Base-by-base conservation (phyloP, 2,888 invertebrate species). In the Drosophila mimica region DNA sequence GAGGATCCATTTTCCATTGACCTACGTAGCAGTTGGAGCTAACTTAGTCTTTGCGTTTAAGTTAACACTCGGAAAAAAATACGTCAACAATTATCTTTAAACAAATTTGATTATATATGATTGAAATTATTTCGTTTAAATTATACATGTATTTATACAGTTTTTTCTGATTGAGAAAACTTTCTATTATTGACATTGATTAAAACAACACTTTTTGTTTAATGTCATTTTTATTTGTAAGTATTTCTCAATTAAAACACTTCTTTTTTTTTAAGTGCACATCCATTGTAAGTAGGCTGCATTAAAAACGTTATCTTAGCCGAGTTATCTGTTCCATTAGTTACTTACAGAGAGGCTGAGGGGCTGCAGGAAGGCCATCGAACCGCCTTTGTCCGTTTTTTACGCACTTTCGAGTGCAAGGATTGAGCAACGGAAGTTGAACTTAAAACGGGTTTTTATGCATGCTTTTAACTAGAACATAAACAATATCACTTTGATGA, bases 1-100 rank as follows among this genome's bases (percentile, higher is more conserved):
- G 81, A 83, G 57, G 83, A 85, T 20, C 62, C 74, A 40, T 48
- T 72, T 15, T 76, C 64, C 62, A 92, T 91, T 77, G 92, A 92
- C 76, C 56, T 92, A 49, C 84, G 91, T 61, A 76, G 85, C 63
- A 88, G 87, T 15, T 30, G 5, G 20, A 7, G 15, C 69, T 69
- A 59, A 72, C 46, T 59, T 70, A 76, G 64, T 58, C 36, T 31
- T 15, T 25, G 15, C 46, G 1, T 46, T 25, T 70, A 70, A 63
- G 74, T 17, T 34, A 51, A 6, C 65, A 65, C 66, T 65, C 6
- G n/a, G 17, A 17, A 33, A 33, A 36, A 49, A 49, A 40, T 6
- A 2, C 9, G 2, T 8, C 8, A 46, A 2, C 25, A 46, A 25
- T 8, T 46, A 25, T 25, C 15, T 15, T 4, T 25, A 15, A 15